These are phyloP conservation scores for Scomber scombrus DNA, from an alignment of 2,113 vertebrate species.

Conservation along the genomic window DNA sequence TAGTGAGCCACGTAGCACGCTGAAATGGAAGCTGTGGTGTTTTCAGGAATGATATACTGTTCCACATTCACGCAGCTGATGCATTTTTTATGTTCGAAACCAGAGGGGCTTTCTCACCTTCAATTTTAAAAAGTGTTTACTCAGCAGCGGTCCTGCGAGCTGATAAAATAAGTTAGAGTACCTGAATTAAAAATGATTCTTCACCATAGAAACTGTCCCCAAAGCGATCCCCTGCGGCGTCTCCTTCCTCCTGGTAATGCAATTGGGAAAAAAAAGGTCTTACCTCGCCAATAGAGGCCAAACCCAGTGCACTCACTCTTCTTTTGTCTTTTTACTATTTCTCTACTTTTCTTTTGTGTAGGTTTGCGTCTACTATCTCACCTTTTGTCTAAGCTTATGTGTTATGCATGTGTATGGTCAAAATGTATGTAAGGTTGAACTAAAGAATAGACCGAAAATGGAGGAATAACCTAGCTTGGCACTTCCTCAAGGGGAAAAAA, in stretches of 20 bases:
- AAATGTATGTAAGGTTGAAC: background rate
- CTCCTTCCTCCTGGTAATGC: slow-evolving; percentile 50
- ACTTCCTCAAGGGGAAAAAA: too few relatives aligned
- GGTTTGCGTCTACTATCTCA: background rate
- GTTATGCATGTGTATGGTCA: background rate
- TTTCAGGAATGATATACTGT: slow-evolving; percentile 67
- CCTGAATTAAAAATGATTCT: slow-evolving; percentile 80
- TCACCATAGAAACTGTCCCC: slow-evolving; percentile 50
- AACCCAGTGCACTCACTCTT: background rate
- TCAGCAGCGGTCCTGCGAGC: slow-evolving; percentile 77
- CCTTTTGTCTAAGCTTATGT: background rate
- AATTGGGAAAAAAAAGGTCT: slow-evolving; percentile 30
- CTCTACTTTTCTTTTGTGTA: background rate
- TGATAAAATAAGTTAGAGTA: slow-evolving; percentile 74
- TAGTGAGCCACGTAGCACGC: slow-evolving; percentile 9
- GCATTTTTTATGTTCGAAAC: slow-evolving; percentile 82
- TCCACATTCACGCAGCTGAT: slow-evolving; percentile 69
- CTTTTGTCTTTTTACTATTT: slow-evolving; percentile 26
- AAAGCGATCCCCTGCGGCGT: slow-evolving; percentile 47
- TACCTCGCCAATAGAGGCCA: slow-evolving; percentile 20
- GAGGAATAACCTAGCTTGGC: too few relatives aligned
- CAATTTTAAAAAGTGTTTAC: slow-evolving; percentile 85
- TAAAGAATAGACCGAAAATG: too few relatives aligned
- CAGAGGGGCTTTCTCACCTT: slow-evolving; percentile 80
- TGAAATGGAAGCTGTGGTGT: slow-evolving; percentile 50